phyloP scores from a whole-genome alignment of 2,888 invertebrate species.

The Ctenicera cuprea region DNA sequence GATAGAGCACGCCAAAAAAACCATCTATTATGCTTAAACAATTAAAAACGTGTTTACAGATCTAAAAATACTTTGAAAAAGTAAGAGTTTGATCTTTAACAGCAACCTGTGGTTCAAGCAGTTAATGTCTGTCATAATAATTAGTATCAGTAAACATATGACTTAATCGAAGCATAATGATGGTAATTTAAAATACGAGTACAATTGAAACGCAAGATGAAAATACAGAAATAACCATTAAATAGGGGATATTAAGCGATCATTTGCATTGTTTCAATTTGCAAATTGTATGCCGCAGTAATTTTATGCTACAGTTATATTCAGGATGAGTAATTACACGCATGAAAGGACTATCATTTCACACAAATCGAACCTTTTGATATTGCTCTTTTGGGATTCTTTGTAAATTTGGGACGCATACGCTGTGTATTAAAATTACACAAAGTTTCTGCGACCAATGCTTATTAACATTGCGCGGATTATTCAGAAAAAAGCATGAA shows the following conservation, averaged over 20 bases:
- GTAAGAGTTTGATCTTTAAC: too few species aligned
- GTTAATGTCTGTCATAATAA: too few species aligned
- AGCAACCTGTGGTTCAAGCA: too few species aligned
- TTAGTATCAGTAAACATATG: not conserved
- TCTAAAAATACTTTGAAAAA: too few species aligned
- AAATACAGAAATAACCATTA: constrained; percentile 11
- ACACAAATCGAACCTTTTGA: not conserved
- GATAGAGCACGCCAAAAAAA: too few species aligned
- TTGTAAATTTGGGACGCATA: not conserved
- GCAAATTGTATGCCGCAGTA: constrained; percentile 13
- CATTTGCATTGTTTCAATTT: constrained; percentile 37
- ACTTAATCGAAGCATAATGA: constrained; percentile 11
- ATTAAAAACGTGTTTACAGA: too few species aligned
- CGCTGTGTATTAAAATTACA: not conserved
- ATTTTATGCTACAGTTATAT: constrained; percentile 21
- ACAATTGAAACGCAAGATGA: constrained; percentile 19
- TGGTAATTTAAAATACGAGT: constrained; percentile 4
- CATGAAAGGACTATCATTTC: not conserved
- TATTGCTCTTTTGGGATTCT: not conserved
- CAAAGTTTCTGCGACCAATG: too few species aligned
- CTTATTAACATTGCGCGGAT: too few species aligned
- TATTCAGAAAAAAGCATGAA: too few species aligned
- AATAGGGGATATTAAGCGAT: constrained; percentile 7
- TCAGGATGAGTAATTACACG: not conserved
- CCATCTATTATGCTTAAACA: too few species aligned